Percentiles rank a stretch among this genome's conserved stretches.
Conservation (phyloP, 37 sponge, comb jelly and placozoan genomes). For the Petrosia ficiformis region DNA sequence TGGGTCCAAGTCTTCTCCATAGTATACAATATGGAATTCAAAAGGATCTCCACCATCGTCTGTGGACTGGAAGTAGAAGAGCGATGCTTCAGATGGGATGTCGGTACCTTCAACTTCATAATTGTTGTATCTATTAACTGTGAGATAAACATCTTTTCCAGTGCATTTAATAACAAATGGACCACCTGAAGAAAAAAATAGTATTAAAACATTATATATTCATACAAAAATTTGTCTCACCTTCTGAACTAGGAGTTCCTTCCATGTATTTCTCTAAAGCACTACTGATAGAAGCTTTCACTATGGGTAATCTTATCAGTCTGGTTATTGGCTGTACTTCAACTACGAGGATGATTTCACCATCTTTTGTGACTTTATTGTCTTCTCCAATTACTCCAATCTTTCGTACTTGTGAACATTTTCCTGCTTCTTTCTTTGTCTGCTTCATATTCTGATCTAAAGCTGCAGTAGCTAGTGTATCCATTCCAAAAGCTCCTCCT, state of each 20-base stretch:
- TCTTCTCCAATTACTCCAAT: conserved; percentile 19
- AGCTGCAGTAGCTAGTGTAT: not conserved
- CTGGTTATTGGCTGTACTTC: conserved; percentile 13
- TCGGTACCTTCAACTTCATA: conserved; percentile 5
- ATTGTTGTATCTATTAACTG: conserved; percentile 6
- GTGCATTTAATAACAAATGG: conserved; percentile 15
- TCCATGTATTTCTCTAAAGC: conserved; percentile 15
- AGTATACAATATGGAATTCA: conserved; percentile 33
- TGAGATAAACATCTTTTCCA: conserved; percentile 17
- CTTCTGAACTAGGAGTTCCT: not conserved
- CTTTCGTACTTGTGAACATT: conserved; percentile 1
- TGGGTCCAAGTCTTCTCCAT: not conserved
- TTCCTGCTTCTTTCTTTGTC: not conserved
- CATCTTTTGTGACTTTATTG: conserved; percentile 4
- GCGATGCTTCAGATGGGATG: not conserved
- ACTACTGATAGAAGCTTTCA: not conserved
- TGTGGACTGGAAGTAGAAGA: conserved; percentile 14
- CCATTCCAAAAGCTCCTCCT: conserved; percentile 35
- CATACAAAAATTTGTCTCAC: too few species aligned
- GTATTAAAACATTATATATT: too few species aligned
- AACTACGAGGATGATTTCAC: conserved; percentile 21
- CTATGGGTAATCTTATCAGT: not conserved
- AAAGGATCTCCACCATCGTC: not conserved
- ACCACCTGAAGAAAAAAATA: too few species aligned
- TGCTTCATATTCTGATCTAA: not conserved